Conservation (phyloP, 2,113 vertebrate species). For the Plestiodon gilberti region DNA sequence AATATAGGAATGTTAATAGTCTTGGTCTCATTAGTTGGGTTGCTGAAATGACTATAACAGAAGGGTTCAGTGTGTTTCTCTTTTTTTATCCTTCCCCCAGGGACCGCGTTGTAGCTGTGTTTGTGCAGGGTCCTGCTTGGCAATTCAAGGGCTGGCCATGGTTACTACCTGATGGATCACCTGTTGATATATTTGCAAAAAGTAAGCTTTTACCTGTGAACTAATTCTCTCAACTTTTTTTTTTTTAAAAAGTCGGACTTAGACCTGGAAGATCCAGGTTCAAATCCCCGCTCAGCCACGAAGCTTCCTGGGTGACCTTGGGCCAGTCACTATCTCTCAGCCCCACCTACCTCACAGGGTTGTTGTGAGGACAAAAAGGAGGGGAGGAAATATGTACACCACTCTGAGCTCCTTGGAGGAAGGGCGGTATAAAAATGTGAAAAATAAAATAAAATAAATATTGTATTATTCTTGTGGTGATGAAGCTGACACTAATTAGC, state of each 20-base stretch:
- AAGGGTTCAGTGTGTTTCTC: neutral
- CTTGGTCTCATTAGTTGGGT: neutral
- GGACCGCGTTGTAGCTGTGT: conserved; percentile 98
- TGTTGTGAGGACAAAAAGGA: too few species aligned
- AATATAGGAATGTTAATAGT: neutral
- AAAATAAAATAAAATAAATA: too few species aligned
- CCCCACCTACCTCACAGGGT: too few species aligned
- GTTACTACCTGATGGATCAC: conserved; percentile 96
- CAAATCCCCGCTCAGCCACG: too few species aligned
- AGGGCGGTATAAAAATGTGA: too few species aligned
- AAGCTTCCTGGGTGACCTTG: too few species aligned
- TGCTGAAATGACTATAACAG: neutral
- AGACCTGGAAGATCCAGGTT: too few species aligned
- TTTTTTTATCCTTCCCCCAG: conserved; percentile 65
- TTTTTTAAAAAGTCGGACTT: too few species aligned
- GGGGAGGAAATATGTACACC: too few species aligned
- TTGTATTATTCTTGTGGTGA: neutral
- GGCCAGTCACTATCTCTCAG: too few species aligned
- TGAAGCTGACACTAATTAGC: neutral
- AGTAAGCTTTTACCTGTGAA: conserved; percentile 79
- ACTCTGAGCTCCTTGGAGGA: too few species aligned
- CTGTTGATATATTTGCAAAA: conserved; percentile 98
- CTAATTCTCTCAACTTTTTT: neutral
- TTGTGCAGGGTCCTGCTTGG: conserved; percentile 98
- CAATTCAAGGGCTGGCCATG: conserved; percentile 99